These are phyloP conservation scores for Tetraodon nigroviridis DNA, from an alignment of 2,113 vertebrate genomes.

Conservation along the genomic window DNA sequence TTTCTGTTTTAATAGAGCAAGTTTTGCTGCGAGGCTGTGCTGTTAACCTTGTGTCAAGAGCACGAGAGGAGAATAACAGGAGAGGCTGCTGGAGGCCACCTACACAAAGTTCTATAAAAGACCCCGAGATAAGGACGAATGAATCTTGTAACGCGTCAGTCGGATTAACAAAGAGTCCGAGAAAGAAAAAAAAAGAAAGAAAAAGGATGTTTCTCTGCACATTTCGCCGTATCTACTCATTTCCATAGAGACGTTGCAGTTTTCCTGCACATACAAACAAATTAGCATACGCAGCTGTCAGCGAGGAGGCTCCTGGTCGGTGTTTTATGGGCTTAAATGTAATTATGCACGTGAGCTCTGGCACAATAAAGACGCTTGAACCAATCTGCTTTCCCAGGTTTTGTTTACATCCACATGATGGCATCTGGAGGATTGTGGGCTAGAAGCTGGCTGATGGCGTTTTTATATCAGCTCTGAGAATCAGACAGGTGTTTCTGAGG, in stretches of 20 bases:
- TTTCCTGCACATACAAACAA: conserved; percentile 32
- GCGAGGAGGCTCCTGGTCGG: conserved; percentile 10
- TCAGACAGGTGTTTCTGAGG: conserved; percentile 51
- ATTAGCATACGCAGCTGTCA: conserved; percentile 14
- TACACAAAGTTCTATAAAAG: background rate
- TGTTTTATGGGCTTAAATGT: conserved; percentile 28
- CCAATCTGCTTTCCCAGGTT: conserved; percentile 18
- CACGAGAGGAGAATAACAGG: too few relatives aligned
- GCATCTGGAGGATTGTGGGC: conserved; percentile 43
- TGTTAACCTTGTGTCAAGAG: too few relatives aligned
- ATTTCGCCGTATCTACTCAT: conserved; percentile 20
- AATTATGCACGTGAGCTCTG: conserved; percentile 36
- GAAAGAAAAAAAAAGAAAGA: conserved; percentile 1
- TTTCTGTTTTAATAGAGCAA: too few relatives aligned
- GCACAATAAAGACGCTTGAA: conserved; percentile 33
- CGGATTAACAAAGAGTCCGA: background rate
- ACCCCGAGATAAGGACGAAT: background rate
- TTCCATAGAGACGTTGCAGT: conserved; percentile 26
- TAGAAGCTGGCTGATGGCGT: conserved; percentile 37
- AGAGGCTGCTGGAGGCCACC: too few relatives aligned
- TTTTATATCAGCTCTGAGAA: conserved; percentile 27
- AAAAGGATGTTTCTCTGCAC: conserved; percentile 8
- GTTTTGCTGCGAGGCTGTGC: too few relatives aligned
- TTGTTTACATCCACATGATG: conserved; percentile 48
- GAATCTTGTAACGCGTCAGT: too few relatives aligned